Conservation (phyloP, 35 echinoderm and acorn worm species). For the Diadema setosum region DNA sequence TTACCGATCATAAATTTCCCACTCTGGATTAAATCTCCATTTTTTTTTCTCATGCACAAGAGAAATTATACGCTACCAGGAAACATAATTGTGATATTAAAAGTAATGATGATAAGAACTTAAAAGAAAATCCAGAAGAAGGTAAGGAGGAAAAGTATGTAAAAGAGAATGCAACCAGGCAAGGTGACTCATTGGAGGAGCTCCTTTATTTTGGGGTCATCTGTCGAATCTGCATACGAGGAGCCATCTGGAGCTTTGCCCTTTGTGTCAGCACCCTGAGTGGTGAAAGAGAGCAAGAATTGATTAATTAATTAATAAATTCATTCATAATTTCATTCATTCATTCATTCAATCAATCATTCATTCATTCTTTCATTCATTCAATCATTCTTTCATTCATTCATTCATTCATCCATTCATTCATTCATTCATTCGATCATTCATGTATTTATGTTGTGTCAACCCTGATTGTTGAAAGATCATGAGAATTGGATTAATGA, state of each 20-base stretch:
- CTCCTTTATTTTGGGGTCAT: not conserved
- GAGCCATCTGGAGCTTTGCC: not conserved
- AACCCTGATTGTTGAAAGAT: no score
- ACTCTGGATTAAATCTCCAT: no score
- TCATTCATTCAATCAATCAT: not conserved
- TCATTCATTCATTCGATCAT: not conserved
- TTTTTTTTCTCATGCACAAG: no score
- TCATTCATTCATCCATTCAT: not conserved
- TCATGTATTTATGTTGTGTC: not conserved
- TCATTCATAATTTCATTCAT: not conserved
- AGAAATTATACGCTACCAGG: no score
- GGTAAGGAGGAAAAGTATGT: no score
- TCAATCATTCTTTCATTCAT: not conserved
- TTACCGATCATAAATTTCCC: no score
- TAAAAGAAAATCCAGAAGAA: no score
- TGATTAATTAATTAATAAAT: not conserved
- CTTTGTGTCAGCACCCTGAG: not conserved
- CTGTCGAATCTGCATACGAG: not conserved
- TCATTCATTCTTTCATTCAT: not conserved
- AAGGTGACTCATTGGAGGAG: not conserved
- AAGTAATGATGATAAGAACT: no score
- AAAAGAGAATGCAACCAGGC: no score
- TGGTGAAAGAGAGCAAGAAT: not conserved
- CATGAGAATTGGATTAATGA: no score
- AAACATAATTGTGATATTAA: no score